Evolutionary conservation across 2,888 invertebrate genomes (phyloP).

Genomic region (Drosophila mercatorum): DNA sequence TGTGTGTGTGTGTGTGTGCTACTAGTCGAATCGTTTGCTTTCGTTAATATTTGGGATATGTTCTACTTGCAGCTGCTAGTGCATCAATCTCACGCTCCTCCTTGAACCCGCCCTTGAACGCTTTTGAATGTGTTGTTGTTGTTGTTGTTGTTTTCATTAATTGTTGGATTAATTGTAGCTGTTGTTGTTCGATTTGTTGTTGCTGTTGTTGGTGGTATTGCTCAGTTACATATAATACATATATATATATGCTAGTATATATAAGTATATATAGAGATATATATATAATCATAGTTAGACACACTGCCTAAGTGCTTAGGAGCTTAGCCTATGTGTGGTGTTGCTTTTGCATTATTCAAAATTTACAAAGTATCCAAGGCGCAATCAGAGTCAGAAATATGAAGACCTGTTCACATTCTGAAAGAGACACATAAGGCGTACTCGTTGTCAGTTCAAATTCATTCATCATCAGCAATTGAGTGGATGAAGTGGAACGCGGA

Average conservation of each 20-base stretch:
- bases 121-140: slow-evolving; percentile 36
- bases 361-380: slow-evolving; percentile 80
- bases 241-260: slow-evolving; percentile 21
- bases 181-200: slow-evolving; percentile 39
- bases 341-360: slow-evolving; percentile 23
- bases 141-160: slow-evolving; percentile 17
- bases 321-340: slow-evolving; percentile 60
- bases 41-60: background rate
- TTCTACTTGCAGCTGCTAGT: background rate
- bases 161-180: slow-evolving; percentile 44
- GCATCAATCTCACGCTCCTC: background rate
- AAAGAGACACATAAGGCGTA: slow-evolving; percentile 83
- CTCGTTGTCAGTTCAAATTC: slow-evolving; percentile 80
- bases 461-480: slow-evolving; percentile 77
- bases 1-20: background rate
- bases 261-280: slow-evolving; percentile 12
- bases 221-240: slow-evolving; percentile 50
- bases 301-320: slow-evolving; percentile 43
- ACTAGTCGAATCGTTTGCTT: background rate
- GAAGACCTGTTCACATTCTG: slow-evolving; percentile 83
- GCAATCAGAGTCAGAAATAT: slow-evolving; percentile 84
- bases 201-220: slow-evolving; percentile 67
- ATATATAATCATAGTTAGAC: slow-evolving; percentile 37
- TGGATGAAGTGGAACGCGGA: slow-evolving; percentile 43
- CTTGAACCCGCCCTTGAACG: slow-evolving; percentile 26